Conservation (phyloP, 2,888 invertebrate genomes). For the Rambutsinella grinnellia region DNA sequence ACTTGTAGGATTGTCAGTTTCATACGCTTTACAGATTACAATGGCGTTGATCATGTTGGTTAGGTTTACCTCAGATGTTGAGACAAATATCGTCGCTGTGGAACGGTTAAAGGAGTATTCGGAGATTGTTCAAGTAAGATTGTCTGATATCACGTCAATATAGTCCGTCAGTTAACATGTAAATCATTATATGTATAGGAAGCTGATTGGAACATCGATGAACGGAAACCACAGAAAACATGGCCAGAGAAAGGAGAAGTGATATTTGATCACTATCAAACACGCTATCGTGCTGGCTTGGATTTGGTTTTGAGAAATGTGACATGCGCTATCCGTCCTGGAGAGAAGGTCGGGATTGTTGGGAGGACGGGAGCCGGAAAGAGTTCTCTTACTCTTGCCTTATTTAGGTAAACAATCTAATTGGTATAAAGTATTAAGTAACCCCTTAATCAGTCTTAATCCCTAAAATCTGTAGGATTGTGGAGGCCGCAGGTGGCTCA, state of each 20-base stretch:
- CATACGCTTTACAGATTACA: conserved; percentile 77
- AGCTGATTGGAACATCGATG: conserved; percentile 67
- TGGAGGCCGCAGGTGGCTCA: conserved; percentile 85
- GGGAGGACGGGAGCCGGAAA: too few species aligned
- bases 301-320: conserved; percentile 71
- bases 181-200: too few species aligned
- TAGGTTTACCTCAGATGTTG: conserved; percentile 73
- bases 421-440: too few species aligned
- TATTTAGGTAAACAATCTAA: too few species aligned
- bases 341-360: conserved; percentile 71
- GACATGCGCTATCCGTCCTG: conserved; percentile 68
- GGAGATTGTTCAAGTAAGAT: conserved; percentile 72
- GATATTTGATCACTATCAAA: conserved; percentile 70
- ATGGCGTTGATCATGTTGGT: conserved; percentile 71
- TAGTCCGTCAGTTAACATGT: too few species aligned
- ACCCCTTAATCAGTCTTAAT: too few species aligned
- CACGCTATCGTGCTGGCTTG: conserved; percentile 71
- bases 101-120: conserved; percentile 77
- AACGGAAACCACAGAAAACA: conserved; percentile 58
- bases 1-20: conserved; percentile 89
- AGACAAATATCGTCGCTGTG: conserved; percentile 73
- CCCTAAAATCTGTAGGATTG: too few species aligned
- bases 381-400: conserved; percentile 87
- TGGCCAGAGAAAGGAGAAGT: conserved; percentile 72
- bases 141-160: too few species aligned